Evolutionary conservation across 2,888 invertebrate genomes (phyloP).

Genomic region (Tipula helvola): DNA sequence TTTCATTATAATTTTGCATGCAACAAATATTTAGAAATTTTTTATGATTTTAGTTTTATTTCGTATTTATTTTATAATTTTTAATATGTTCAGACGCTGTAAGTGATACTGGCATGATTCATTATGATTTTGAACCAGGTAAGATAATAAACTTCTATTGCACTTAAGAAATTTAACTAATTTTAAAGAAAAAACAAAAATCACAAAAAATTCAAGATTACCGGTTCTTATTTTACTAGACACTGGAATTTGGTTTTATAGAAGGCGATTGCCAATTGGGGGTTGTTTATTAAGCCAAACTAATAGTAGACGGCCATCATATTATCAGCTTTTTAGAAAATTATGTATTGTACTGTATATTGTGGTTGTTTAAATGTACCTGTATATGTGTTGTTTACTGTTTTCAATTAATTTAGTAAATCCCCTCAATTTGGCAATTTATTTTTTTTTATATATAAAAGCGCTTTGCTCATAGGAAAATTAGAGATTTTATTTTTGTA

Average conservation of each 20-base stretch:
- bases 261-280: neutral
- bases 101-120: neutral
- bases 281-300: neutral
- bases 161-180: neutral
- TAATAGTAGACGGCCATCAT: neutral
- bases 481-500: too few species aligned
- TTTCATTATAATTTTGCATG: constrained; percentile 5
- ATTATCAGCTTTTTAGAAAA: neutral
- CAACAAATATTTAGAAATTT: neutral
- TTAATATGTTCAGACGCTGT: constrained; percentile 9
- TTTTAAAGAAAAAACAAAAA: neutral
- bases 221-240: neutral
- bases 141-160: constrained; percentile 13
- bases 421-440: neutral
- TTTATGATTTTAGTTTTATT: neutral
- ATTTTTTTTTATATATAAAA: neutral
- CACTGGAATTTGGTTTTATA: neutral
- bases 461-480: too few species aligned
- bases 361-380: neutral
- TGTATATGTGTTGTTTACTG: neutral
- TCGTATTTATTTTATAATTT: constrained; percentile 5
- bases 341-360: neutral
- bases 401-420: neutral
- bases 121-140: constrained; percentile 19
- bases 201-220: neutral